A percentile compares a stretch with the other conserved stretches of the same genome.
Conservation (phyloP, 2,797 vertebrate genomes). For the Coilia nasus region DNA sequence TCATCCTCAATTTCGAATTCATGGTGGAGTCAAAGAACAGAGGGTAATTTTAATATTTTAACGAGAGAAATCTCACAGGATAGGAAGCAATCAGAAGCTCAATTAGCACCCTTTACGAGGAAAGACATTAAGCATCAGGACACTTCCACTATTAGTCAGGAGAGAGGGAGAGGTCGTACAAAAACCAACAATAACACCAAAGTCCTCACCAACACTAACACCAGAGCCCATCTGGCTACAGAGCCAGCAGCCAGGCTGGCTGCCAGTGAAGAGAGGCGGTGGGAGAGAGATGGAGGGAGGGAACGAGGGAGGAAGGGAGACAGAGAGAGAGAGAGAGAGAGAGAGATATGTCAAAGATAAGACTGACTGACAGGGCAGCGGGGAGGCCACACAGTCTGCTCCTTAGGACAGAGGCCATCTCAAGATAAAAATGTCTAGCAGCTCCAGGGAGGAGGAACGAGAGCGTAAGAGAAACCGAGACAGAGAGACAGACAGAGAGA, state of each 20-base stretch:
- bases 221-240: constrained; percentile 10
- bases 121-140: not conserved
- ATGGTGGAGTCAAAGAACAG: not conserved
- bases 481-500: not conserved
- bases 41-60: not conserved
- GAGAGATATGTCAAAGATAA: constrained; percentile 38
- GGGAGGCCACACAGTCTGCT: constrained; percentile 29
- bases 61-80: not conserved
- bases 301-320: not conserved
- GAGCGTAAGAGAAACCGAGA: no score
- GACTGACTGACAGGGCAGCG: constrained; percentile 51
- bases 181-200: not conserved
- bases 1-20: not conserved
- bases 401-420: constrained; percentile 34
- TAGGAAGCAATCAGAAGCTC: not conserved
- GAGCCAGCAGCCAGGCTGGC: not conserved
- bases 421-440: constrained; percentile 62
- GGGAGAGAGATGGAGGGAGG: not conserved
- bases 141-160: not conserved
- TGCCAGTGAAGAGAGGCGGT: not conserved
- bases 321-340: not conserved
- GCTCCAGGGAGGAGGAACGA: constrained; percentile 32
- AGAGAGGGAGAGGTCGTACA: not conserved
- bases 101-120: not conserved
- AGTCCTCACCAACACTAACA: not conserved